Base-by-base conservation (phyloP, 2,797 vertebrate species). In the Loriculus beryllinus region DNA sequence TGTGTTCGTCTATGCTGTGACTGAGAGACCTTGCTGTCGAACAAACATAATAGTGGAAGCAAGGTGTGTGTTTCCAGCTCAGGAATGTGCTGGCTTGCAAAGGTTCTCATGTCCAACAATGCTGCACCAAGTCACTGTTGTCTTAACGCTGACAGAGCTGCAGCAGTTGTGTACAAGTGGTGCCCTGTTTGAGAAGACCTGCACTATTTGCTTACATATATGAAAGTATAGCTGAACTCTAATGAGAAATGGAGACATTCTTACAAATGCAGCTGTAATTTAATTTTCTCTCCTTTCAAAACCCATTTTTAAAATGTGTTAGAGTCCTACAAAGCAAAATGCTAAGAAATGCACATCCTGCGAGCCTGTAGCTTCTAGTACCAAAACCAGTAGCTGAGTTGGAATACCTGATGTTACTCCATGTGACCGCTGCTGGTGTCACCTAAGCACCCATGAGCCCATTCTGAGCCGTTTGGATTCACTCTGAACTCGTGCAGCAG, bases 11-110 rank as follows among this genome's bases (percentile, higher is more conserved):
- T 6, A 0, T 45, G 25, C 72, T 68, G 6, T 11, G 45, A 6
- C 35, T 17, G 57, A 37, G 71, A 69, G 39, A 49, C 40, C 47
- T 59, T 51, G 68, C 43, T 57, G 47, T 59, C 6, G 4, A n/a
- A 35, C 11, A 17, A 45, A 13, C 1, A 4, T 6, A 0, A 0
- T 14, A n/a, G 54, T 69, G 70, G 25, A 57, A 78, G 28, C 22
- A 83, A 49, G 18, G 7, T 19, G 17, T 1, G 14, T 56, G 31
- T 23, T 45, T 45, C 43, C 43, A 45, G 52, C 31, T 75, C 67
- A 37, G 77, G 22, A 70, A 19, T 5, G 8, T 22, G 19, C 37
- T 71, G 80, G 21, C 13, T 64, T 68, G 48, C 74, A 62, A 51
- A 84, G 40, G 18, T 43, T 16, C n/a, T 49, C 17, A 8, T 31